Evolutionary conservation across 1,140 invertebrate species (phyloP).

Genomic region (Hyles euphorbiae): DNA sequence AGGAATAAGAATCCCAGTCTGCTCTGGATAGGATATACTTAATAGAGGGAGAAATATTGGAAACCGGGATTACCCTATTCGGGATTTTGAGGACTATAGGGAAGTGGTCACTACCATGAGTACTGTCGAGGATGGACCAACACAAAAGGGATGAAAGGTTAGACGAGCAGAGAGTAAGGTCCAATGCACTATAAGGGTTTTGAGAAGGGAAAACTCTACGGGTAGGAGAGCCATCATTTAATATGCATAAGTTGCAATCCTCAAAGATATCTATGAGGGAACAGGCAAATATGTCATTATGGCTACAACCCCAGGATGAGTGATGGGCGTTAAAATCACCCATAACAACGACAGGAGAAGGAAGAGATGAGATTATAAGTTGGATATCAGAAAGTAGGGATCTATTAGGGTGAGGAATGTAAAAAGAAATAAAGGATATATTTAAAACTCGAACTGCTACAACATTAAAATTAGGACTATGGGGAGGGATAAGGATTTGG

Average conservation of each 20-base stretch:
- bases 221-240: conserved; percentile 17
- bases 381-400: conserved; percentile 5
- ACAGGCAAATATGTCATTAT: conserved; percentile 3
- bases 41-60: background rate
- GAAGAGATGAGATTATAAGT: conserved; percentile 6
- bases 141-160: background rate
- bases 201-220: conserved; percentile 6
- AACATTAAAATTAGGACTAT: conserved; percentile 11
- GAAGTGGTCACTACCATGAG: background rate
- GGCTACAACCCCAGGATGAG: conserved; percentile 12
- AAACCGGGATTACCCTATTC: background rate
- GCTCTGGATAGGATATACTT: background rate
- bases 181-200: background rate
- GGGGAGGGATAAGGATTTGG: conserved; percentile 11
- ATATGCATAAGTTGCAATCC: conserved; percentile 17
- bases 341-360: conserved; percentile 13
- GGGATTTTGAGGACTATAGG: background rate
- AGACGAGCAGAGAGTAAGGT: background rate
- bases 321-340: conserved; percentile 22
- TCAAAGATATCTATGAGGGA: conserved; percentile 18
- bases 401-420: no score
- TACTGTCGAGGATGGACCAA: background rate
- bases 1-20: conserved; percentile 1
- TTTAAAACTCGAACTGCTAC: conserved; percentile 6
- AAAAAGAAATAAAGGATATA: no score